Conservation (phyloP, 2,888 invertebrate genomes). For the Phortica magna region DNA sequence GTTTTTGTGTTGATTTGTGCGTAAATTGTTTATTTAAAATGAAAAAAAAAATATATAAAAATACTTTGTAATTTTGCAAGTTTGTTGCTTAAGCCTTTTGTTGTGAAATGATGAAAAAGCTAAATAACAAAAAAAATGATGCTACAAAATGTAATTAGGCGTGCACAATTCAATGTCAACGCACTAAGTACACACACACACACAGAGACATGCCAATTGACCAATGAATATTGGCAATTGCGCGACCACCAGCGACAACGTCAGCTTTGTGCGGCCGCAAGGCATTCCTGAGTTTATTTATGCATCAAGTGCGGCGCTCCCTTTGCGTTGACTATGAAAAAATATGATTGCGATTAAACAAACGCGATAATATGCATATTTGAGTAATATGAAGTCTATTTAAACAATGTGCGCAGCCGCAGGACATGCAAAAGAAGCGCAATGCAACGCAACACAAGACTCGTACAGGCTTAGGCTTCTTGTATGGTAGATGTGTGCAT, state of each 20-base stretch:
- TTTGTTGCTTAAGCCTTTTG: slow-evolving; percentile 41
- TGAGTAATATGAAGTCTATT: slow-evolving; percentile 69
- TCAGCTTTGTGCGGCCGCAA: slow-evolving; percentile 5
- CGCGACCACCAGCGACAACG: slow-evolving; percentile 20
- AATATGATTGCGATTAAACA: slow-evolving; percentile 67
- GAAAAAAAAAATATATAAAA: not conserved
- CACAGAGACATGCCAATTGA: not conserved
- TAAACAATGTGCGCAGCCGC: slow-evolving; percentile 69
- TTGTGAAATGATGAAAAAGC: too few species aligned
- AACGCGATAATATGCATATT: slow-evolving; percentile 72
- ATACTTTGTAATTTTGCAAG: slow-evolving; percentile 2
- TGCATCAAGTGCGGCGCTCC: not conserved
- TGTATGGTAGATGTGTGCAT: not conserved
- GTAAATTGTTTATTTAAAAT: slow-evolving; percentile 24
- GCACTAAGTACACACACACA: not conserved
- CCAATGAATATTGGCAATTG: too few species aligned
- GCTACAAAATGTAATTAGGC: not conserved
- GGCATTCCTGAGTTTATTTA: slow-evolving; percentile 7
- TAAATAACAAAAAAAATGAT: too few species aligned
- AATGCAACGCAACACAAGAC: not conserved
- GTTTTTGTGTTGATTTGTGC: not conserved
- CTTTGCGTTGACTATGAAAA: slow-evolving; percentile 35
- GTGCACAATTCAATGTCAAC: not conserved
- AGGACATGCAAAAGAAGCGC: slow-evolving; percentile 48
- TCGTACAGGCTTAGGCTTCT: too few species aligned